phyloP scores from a whole-genome alignment of 2,888 invertebrate species.

The Scelioninae gen. 2 region DNA sequence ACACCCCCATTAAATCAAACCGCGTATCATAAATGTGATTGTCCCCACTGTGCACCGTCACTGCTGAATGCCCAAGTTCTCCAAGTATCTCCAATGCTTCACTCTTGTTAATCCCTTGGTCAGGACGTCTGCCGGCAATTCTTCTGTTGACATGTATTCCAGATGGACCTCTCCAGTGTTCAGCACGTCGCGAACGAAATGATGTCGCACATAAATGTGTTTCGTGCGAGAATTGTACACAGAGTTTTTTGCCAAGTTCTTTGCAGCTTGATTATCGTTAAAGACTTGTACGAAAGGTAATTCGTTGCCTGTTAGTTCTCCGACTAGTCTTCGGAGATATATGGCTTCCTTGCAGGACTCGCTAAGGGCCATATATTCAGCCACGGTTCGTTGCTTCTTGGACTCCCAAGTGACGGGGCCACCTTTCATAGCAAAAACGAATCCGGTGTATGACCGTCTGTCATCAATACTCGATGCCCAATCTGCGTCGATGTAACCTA shows the following conservation, averaged over 20 bases:
- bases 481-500: constrained; percentile 4
- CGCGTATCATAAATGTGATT: no score
- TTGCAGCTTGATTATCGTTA: not conserved
- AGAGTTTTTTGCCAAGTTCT: not conserved
- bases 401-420: constrained; percentile 6
- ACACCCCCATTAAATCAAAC: no score
- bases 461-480: not conserved
- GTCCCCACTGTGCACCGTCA: no score
- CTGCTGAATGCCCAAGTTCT: no score
- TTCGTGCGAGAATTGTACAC: constrained; percentile 2
- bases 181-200: constrained; percentile 4
- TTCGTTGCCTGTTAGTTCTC: not conserved
- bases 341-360: not conserved
- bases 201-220: constrained; percentile 7
- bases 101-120: constrained; percentile 10
- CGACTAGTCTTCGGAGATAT: not conserved
- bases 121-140: constrained; percentile 15
- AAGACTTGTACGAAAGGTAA: not conserved
- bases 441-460: constrained; percentile 13
- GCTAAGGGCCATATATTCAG: not conserved
- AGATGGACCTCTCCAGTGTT: not conserved
- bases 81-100: no score
- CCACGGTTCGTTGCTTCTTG: not conserved
- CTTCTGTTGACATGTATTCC: not conserved
- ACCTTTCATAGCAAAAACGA: not conserved